phyloP scores from a whole-genome alignment of 2,888 invertebrate genomes.

The Diogma glabrata region DNA sequence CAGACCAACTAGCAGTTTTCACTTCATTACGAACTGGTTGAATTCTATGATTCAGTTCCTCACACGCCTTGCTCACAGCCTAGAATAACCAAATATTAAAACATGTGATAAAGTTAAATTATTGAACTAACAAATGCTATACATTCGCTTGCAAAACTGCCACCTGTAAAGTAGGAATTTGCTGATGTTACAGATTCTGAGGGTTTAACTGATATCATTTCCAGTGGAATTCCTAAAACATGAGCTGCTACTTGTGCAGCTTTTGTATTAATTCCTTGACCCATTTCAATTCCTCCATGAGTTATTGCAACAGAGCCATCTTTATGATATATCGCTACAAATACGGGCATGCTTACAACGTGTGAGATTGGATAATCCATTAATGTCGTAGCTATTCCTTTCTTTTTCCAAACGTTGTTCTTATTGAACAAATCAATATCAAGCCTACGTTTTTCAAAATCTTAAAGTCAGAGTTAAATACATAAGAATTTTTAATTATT shows the following conservation, averaged over 20 bases:
- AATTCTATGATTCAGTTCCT: conserved; percentile 46
- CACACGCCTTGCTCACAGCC: conserved; percentile 43
- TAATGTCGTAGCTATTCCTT: conserved; percentile 53
- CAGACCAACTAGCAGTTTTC: conserved; percentile 44
- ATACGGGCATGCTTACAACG: conserved; percentile 42
- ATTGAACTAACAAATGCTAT: conserved; percentile 35
- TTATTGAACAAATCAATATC: conserved; percentile 48
- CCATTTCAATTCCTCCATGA: conserved; percentile 65
- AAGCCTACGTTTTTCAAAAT: conserved; percentile 39
- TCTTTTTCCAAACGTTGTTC: conserved; percentile 72
- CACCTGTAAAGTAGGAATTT: conserved; percentile 56
- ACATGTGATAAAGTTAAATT: neutral
- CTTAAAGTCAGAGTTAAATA: conserved; percentile 38
- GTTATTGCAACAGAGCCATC: conserved; percentile 60
- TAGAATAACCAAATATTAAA: conserved; percentile 33
- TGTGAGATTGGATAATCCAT: conserved; percentile 52
- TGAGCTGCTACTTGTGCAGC: conserved; percentile 64
- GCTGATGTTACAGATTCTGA: conserved; percentile 52
- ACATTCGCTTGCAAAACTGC: conserved; percentile 59
- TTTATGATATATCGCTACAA: conserved; percentile 54
- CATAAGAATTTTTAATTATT: conserved; percentile 40
- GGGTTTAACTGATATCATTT: conserved; percentile 52
- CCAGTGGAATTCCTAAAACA: conserved; percentile 55
- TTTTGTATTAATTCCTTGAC: conserved; percentile 71
- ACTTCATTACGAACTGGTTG: conserved; percentile 44